phyloP scores from a whole-genome alignment of 2,888 invertebrate species.

The Caenorhabditis sulstoni region DNA sequence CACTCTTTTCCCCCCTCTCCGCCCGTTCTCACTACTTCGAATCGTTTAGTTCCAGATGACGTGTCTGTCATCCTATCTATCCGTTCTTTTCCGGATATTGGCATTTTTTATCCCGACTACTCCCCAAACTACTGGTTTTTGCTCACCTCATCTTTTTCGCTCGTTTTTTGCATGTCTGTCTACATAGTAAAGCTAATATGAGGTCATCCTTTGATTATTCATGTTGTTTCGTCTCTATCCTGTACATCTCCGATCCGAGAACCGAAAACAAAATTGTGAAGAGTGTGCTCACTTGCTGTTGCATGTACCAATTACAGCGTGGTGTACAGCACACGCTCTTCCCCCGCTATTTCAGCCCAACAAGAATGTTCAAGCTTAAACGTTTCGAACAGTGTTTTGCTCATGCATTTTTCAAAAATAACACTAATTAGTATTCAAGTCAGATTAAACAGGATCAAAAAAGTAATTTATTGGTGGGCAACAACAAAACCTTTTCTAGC shows the following conservation, averaged over 20 bases:
- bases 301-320: too few relatives aligned
- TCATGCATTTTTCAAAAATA: slow-evolving; percentile 7
- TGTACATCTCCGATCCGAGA: too few relatives aligned
- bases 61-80: slow-evolving; percentile 14
- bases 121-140: slow-evolving; percentile 13
- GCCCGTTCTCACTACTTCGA: slow-evolving; percentile 4
- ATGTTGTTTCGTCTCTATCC: neutral
- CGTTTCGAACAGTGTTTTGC: neutral
- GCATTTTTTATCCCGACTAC: slow-evolving; percentile 12
- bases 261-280: too few relatives aligned
- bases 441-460: neutral
- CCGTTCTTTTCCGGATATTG: slow-evolving; percentile 47
- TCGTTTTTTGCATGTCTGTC: slow-evolving; percentile 22
- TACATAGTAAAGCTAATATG: too few relatives aligned
- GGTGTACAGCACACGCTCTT: too few relatives aligned
- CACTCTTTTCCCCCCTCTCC: slow-evolving; percentile 10
- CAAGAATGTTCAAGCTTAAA: too few relatives aligned
- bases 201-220: slow-evolving; percentile 34
- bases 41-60: slow-evolving; percentile 45
- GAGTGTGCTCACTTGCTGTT: too few relatives aligned
- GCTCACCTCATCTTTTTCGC: slow-evolving; percentile 43
- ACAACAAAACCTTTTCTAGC: slow-evolving; percentile 5
- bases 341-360: too few relatives aligned
- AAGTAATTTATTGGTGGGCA: neutral
- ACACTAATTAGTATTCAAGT: slow-evolving; percentile 26